Evolutionary conservation across 2,797 vertebrate genomes (phyloP), one percentile per base, ranked within the genome.

Genomic region (Ambastaia sidthimunki): DNA sequence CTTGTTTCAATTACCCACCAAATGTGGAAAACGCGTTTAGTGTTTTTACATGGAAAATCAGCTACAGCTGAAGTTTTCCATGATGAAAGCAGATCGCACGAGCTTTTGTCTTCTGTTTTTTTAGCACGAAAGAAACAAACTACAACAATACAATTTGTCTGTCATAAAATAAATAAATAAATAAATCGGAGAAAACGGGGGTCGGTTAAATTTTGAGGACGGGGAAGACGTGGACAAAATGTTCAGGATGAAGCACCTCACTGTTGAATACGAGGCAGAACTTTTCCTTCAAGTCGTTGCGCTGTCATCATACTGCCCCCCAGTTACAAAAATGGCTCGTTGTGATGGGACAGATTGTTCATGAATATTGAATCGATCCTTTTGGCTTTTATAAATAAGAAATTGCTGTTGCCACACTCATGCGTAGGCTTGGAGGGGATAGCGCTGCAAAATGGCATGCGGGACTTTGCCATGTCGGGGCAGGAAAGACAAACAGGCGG

Each of bases 371-470:
- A 90, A 93, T 93, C 19, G 23, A 88, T 93, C 92, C 92, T 93
- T 94, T 94, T 93, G 94, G 93, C 93, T 94, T 94, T 92, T 92
- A 94, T 95, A 89, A 95, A 94, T 94, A 92, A 94, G 88, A 92
- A 85, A 95, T 93, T 66, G 82, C 88, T 88, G 90, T 92, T 89
- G 90, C 89, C 90, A 92, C 88, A 83, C 88, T 89, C 63, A 87
- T 66, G 81, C 41, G 18, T 84, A 83, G 72, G 87, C 93, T 92
- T 74, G 81, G 80, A 93, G 92, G n/a, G 90, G 87, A 86, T 84
- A 88, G 86, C 87, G 82, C 82, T 89, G 90, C 85, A 89, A 90
- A 91, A 89, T 85, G 89, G 87, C 87, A 88, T 84, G 82, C 82
- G 84, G 85, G 83, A 85, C 83, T 79, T 84, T 80, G 85, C 85